Conservation (phyloP, 2,888 invertebrate genomes). For the Deilephila porcellus region DNA sequence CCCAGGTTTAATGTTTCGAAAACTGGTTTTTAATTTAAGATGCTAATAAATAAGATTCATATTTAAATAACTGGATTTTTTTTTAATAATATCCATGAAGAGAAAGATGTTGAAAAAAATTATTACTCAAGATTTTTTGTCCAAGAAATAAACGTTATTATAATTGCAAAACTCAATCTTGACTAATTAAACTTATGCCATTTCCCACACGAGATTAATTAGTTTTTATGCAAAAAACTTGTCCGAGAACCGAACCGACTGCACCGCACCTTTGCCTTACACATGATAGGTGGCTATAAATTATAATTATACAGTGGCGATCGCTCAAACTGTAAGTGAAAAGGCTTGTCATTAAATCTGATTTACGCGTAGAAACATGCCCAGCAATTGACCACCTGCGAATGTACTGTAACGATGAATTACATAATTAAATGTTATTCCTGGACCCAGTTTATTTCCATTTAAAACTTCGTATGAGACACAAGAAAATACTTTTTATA, state of each 20-base stretch:
- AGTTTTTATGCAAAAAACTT: neutral
- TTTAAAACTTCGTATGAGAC: too few species aligned
- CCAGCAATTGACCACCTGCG: neutral
- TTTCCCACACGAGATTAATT: neutral
- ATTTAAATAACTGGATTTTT: too few species aligned
- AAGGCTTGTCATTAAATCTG: slow-evolving; percentile 7
- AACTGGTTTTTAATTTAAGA: too few species aligned
- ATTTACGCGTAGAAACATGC: neutral
- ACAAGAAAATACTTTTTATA: too few species aligned
- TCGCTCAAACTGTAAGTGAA: neutral
- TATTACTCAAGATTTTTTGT: neutral
- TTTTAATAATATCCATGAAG: too few species aligned
- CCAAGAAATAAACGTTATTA: neutral
- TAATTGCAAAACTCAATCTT: neutral
- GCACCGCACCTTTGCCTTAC: neutral
- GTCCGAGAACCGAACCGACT: neutral
- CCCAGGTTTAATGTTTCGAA: too few species aligned
- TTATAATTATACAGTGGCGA: slow-evolving; percentile 8
- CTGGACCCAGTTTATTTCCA: too few species aligned
- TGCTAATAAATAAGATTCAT: too few species aligned
- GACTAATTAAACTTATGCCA: neutral
- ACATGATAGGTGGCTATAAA: neutral
- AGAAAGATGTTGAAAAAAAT: neutral
- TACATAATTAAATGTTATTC: too few species aligned
- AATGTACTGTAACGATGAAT: neutral